These are phyloP conservation scores for Catagonus wagneri DNA, from an alignment of 2,113 vertebrate genomes.

Conservation along the genomic window DNA sequence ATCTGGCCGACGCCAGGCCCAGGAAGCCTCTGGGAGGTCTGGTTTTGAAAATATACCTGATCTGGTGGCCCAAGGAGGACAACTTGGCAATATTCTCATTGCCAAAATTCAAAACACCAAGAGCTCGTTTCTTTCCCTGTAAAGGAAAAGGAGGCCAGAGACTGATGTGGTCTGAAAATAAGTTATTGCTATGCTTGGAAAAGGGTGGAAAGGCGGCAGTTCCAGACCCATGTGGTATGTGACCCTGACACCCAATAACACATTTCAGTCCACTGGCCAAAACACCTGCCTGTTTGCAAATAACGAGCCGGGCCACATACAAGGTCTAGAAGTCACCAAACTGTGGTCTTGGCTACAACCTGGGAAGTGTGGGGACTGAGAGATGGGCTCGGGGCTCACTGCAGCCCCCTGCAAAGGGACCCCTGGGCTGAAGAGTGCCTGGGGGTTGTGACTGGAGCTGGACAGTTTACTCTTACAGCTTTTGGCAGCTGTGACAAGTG, in stretches of 20 bases:
- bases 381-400: not conserved
- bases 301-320: not conserved
- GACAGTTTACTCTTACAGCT: not conserved
- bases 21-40: not conserved
- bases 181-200: not conserved
- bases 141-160: not conserved
- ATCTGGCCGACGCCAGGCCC: no score
- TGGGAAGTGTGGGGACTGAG: not conserved
- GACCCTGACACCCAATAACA: not conserved
- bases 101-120: not conserved
- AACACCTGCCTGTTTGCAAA: not conserved
- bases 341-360: not conserved
- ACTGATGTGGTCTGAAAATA: not conserved
- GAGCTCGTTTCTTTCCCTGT: not conserved
- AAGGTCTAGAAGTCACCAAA: not conserved
- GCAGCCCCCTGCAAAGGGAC: not conserved
- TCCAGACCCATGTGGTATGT: not conserved
- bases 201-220: not conserved
- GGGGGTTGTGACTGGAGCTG: not conserved
- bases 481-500: not conserved
- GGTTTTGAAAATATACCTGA: not conserved
- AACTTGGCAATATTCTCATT: not conserved
- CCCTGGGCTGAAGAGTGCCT: not conserved
- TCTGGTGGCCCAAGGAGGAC: not conserved
- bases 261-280: not conserved